These are phyloP conservation scores for Mystacides longicornis DNA, from an alignment of 2,888 invertebrate genomes.

Conservation along the genomic window DNA sequence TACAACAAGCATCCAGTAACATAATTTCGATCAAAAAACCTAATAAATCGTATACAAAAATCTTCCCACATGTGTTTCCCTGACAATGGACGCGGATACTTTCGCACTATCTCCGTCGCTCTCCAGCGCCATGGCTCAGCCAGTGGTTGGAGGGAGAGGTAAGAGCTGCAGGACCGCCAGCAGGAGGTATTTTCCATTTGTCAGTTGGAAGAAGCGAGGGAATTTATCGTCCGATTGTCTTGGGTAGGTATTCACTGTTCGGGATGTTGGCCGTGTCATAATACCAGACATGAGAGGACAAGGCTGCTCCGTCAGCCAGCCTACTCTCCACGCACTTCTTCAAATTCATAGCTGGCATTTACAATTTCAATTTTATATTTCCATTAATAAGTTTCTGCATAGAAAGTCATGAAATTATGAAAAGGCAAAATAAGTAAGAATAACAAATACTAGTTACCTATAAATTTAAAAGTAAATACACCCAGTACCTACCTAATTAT, in stretches of 20 bases:
- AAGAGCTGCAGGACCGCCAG: conserved; percentile 3
- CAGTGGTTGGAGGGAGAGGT: conserved; percentile 4
- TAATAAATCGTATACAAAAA: conserved; percentile 23
- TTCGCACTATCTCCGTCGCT: conserved; percentile 19
- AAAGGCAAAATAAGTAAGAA: no score
- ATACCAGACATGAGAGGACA: neutral
- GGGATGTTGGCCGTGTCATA: neutral
- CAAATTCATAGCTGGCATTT: no score
- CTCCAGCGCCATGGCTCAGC: neutral
- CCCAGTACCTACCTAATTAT: no score
- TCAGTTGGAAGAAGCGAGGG: conserved; percentile 17
- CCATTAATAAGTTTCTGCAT: no score
- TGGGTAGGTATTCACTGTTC: conserved; percentile 20
- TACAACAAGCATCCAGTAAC: conserved; percentile 16
- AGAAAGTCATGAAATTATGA: no score
- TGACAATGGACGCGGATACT: conserved; percentile 23
- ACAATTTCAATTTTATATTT: no score
- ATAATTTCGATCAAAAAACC: conserved; percentile 25
- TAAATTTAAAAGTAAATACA: no score
- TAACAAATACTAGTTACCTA: no score
- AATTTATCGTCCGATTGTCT: conserved; percentile 25
- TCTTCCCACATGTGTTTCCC: conserved; percentile 19
- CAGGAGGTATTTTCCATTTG: conserved; percentile 21
- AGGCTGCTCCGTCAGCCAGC: no score
- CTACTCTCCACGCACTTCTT: no score